Evolutionary conservation across 2,888 invertebrate species (phyloP), one percentile per base, ranked within the genome.

Genomic region (Priocnemis perturbator): DNA sequence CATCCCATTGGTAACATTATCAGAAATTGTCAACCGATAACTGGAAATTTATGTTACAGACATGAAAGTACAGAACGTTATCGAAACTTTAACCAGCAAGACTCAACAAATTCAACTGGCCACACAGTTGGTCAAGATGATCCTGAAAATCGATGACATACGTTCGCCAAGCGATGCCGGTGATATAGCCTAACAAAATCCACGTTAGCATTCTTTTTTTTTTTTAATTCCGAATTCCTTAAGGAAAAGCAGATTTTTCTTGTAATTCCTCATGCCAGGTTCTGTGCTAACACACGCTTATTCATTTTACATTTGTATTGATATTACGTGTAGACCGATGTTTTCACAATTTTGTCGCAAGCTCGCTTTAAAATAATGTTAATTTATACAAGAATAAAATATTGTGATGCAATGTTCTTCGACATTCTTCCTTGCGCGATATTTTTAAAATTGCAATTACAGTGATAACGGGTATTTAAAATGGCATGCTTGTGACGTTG

Each of bases 91-190:
- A 60, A 95, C 96, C 89, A 97, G 98, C 47, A 99, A 99, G 93
- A 96, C 97, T 85, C 98, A 99, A 87, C 99, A 99, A 91, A 95
- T 99, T 71, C 91, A 98, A 44, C 91, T 99, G 79, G 99, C 99
- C 20, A 98, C 99, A 0, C 99, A 99, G 87, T 92, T 99, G 74
- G 99, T 99, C 62, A 98, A 99, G 89, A 99, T 99, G 99, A 99
- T 99, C 78, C 93, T 99, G 78, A 99, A 99, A 91, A 99, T 99
- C 71, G 99, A 99, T 88, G 99, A 99, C 88, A 96, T 99, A 50
- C 93, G 94, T 79, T 91, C 93, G 69, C 91, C 93, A 56, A 76
- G 72, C 47, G 85, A 87, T 77, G 87, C 76, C 7, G 70, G 78
- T 58, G 83, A 84, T 52, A 30, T 3, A n/a, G 58, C 56, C 19